These are phyloP conservation scores for Chiridota heheva DNA, from an alignment of 35 echinoderm and acorn worm species.

Conservation along the genomic window DNA sequence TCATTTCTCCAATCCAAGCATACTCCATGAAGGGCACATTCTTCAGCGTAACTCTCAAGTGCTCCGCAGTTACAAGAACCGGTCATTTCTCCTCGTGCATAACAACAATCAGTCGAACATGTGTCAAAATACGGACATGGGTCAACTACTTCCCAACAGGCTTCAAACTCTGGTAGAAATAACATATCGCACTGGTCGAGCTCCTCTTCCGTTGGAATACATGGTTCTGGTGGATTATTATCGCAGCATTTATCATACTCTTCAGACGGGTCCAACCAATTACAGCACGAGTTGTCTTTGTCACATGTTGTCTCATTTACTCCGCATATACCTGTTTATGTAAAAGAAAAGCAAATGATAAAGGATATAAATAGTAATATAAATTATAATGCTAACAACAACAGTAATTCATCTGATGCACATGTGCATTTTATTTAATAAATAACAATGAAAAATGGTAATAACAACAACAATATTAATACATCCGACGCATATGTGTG, in stretches of 20 bases:
- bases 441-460: too few relatives aligned
- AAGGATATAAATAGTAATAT: too few relatives aligned
- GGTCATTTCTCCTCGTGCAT: slow-evolving; percentile 29
- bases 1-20: slow-evolving; percentile 71
- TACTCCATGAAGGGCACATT: slow-evolving; percentile 20
- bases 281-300: slow-evolving; percentile 54
- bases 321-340: slow-evolving; percentile 69
- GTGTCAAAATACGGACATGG: slow-evolving; percentile 29
- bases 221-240: slow-evolving; percentile 34
- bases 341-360: too few relatives aligned
- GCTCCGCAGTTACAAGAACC: slow-evolving; percentile 38
- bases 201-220: slow-evolving; percentile 29
- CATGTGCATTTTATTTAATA: too few relatives aligned
- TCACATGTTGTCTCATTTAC: slow-evolving; percentile 65
- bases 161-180: slow-evolving; percentile 45
- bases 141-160: slow-evolving; percentile 42
- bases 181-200: slow-evolving; percentile 51
- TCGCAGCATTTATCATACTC: slow-evolving; percentile 45
- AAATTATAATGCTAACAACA: too few relatives aligned
- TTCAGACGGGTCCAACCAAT: slow-evolving; percentile 58
- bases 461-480: too few relatives aligned
- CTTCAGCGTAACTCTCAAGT: slow-evolving; percentile 52
- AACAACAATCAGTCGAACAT: slow-evolving; percentile 60
- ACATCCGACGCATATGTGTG: too few relatives aligned
- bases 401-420: too few relatives aligned